Percentiles rank a stretch among this genome's conserved stretches.
These are phyloP conservation scores for Acanthopagrus latus DNA, from an alignment of 2,797 vertebrate species.

Conservation along the genomic window DNA sequence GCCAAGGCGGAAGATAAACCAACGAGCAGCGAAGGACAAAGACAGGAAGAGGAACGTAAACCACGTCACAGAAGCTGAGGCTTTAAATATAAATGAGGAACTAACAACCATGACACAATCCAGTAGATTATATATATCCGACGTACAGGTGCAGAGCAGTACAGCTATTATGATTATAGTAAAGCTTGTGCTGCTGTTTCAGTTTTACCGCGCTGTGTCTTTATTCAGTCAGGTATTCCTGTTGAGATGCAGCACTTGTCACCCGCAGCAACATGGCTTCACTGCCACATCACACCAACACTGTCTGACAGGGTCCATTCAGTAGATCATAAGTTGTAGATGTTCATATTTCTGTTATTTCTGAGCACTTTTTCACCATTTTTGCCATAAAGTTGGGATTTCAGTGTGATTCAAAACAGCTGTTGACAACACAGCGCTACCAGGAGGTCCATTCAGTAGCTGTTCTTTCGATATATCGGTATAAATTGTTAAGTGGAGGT, in stretches of 20 bases:
- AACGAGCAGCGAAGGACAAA: too few species aligned
- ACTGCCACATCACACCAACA: not conserved
- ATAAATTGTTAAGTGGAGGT: not conserved
- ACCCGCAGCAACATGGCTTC: too few species aligned
- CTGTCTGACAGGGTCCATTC: not conserved
- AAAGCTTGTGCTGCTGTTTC: not conserved
- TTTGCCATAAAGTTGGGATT: not conserved
- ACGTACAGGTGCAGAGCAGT: too few species aligned
- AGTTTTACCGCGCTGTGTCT: not conserved
- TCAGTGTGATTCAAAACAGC: not conserved
- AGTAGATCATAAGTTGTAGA: not conserved
- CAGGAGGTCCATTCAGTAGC: not conserved
- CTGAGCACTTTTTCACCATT: not conserved
- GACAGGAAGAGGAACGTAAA: too few species aligned
- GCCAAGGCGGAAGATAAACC: too few species aligned
- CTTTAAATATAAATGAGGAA: too few species aligned
- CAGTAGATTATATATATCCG: too few species aligned
- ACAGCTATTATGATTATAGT: not conserved
- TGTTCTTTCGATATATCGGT: not conserved
- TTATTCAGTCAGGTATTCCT: not conserved
- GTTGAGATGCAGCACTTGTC: too few species aligned
- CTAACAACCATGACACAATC: too few species aligned
- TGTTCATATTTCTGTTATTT: not conserved
- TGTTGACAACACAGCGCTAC: not conserved
- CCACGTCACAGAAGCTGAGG: too few species aligned